These are phyloP conservation scores for Drymonia ruficornis DNA, from an alignment of 2,888 invertebrate species.

Conservation along the genomic window DNA sequence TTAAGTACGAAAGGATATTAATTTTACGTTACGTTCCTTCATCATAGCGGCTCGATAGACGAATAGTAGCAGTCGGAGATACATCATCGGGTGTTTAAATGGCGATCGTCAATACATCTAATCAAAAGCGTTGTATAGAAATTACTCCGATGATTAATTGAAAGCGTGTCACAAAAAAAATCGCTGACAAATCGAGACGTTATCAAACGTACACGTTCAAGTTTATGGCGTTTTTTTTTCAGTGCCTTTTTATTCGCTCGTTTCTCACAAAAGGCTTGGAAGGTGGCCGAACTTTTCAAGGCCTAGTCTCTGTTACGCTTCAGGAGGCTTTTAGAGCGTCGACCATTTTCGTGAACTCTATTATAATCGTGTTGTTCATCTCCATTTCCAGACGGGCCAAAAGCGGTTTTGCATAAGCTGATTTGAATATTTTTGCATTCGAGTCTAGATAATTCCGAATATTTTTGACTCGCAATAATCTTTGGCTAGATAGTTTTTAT, in stretches of 20 bases:
- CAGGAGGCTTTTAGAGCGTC: constrained; percentile 53
- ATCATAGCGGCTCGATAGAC: constrained; percentile 35
- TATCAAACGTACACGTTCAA: constrained; percentile 57
- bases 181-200: constrained; percentile 72
- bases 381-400: constrained; percentile 32
- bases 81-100: constrained; percentile 54
- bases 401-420: constrained; percentile 47
- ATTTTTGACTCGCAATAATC: constrained; percentile 44
- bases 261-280: constrained; percentile 63
- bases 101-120: constrained; percentile 55
- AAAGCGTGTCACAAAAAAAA: constrained; percentile 61
- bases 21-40: constrained; percentile 33
- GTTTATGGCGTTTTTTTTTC: constrained; percentile 63
- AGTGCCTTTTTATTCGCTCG: constrained; percentile 50
- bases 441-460: constrained; percentile 46
- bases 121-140: constrained; percentile 57
- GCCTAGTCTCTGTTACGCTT: constrained; percentile 67
- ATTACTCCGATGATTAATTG: constrained; percentile 68
- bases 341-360: constrained; percentile 30
- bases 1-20: constrained; percentile 31
- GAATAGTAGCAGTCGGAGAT: constrained; percentile 43
- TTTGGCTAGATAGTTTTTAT: constrained; percentile 48
- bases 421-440: constrained; percentile 56
- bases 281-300: constrained; percentile 78
- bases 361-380: constrained; percentile 33